A percentile compares a stretch with the other conserved stretches of the same genome.
Conservation (phyloP, 2,113 vertebrate genomes). For the Petroica traversi region DNA sequence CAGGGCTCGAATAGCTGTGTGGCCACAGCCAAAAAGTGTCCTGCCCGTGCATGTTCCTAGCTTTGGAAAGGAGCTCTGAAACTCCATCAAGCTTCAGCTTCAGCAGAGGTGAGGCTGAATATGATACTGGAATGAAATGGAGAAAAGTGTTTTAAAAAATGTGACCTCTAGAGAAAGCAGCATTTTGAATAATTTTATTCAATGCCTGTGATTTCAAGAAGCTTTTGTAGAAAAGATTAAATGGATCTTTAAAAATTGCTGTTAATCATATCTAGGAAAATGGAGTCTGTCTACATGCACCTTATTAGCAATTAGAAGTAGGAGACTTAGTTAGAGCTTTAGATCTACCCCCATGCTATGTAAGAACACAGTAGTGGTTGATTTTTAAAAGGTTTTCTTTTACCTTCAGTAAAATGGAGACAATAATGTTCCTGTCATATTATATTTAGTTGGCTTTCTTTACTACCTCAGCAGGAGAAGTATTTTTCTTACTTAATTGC, state of each 20-base stretch:
- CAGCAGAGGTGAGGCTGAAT: neutral
- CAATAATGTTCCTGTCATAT: neutral
- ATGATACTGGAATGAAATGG: neutral
- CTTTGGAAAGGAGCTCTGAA: neutral
- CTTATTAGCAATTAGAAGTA: neutral
- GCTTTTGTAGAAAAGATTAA: neutral
- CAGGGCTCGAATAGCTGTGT: fast-evolving
- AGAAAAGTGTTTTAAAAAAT: neutral
- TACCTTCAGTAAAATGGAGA: neutral
- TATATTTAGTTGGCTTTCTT: neutral
- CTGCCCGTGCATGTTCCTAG: fast-evolving
- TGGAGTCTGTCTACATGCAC: neutral
- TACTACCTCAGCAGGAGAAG: neutral
- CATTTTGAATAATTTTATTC: neutral
- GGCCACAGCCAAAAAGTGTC: fast-evolving
- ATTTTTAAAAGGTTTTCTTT: neutral
- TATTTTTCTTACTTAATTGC: neutral
- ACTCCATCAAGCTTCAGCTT: too few relatives aligned
- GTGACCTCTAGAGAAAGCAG: neutral
- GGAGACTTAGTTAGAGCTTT: neutral
- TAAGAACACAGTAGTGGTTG: neutral
- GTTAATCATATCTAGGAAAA: neutral
- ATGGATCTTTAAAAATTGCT: neutral
- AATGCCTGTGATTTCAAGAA: neutral
- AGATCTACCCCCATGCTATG: neutral